phyloP scores from a whole-genome alignment of 2,113 vertebrate species.

The Ammodytes marinus region DNA sequence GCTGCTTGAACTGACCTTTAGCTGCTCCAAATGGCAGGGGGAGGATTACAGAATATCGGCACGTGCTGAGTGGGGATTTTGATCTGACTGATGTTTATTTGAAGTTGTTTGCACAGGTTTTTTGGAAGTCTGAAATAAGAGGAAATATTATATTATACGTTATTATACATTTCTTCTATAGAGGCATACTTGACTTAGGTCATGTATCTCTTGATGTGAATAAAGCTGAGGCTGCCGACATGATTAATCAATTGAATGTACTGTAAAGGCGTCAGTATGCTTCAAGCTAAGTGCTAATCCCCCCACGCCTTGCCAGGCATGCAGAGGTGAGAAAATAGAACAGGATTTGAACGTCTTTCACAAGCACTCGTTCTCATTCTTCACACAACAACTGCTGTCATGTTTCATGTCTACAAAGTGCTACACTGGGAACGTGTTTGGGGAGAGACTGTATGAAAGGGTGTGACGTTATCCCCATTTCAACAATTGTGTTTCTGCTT shows the following conservation, averaged over 20 bases:
- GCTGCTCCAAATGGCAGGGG: slow-evolving; percentile 28
- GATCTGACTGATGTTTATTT: neutral
- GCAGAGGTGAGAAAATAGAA: neutral
- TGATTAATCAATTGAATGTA: neutral
- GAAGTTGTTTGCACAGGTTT: neutral
- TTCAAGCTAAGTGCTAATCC: neutral
- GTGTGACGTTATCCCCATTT: neutral
- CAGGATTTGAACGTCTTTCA: neutral
- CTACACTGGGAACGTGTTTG: neutral
- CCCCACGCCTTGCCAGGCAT: neutral
- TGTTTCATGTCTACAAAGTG: neutral
- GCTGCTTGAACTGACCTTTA: slow-evolving; percentile 64
- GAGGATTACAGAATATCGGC: slow-evolving; percentile 44
- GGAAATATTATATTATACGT: neutral
- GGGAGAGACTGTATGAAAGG: neutral
- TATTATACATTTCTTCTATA: neutral
- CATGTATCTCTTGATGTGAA: neutral
- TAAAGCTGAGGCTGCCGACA: neutral
- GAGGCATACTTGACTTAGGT: neutral
- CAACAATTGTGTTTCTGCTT: neutral
- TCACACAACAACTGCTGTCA: neutral
- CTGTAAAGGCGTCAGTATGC: neutral
- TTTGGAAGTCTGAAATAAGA: neutral
- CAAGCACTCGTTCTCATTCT: neutral
- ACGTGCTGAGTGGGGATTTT: slow-evolving; percentile 37